Percentiles rank a stretch among this genome's conserved stretches.
phyloP scores from a whole-genome alignment of 2,888 invertebrate genomes.

The Cataglyphis rosenhaueri region DNA sequence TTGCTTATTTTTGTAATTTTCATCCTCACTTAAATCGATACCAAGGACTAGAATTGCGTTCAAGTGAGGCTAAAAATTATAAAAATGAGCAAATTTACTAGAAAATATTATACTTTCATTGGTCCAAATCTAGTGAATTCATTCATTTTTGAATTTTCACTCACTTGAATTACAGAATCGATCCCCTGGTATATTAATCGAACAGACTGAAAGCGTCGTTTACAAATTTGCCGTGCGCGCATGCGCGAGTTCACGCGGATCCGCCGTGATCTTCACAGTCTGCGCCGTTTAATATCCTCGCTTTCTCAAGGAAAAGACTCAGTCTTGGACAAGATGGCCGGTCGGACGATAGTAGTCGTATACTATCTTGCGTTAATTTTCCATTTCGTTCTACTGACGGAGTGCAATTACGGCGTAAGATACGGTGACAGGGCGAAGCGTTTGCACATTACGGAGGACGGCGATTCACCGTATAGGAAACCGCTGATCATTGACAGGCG shows the following conservation, averaged over 20 bases:
- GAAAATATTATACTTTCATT: too few species aligned
- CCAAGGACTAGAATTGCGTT: too few species aligned
- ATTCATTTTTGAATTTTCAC: too few species aligned
- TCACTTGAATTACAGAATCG: too few species aligned
- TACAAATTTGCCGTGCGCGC: background rate
- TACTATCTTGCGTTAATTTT: slow-evolving; percentile 77
- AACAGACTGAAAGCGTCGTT: background rate
- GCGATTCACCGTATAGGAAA: slow-evolving; percentile 57
- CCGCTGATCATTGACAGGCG: slow-evolving; percentile 73
- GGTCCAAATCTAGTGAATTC: too few species aligned
- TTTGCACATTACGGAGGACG: slow-evolving; percentile 72
- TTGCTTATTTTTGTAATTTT: too few species aligned
- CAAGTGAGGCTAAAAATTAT: too few species aligned
- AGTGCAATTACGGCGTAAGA: slow-evolving; percentile 76
- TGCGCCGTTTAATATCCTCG: slow-evolving; percentile 50
- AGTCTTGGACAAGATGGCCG: slow-evolving; percentile 84
- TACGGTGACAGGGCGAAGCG: slow-evolving; percentile 76
- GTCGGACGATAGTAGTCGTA: slow-evolving; percentile 80
- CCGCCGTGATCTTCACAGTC: too few species aligned
- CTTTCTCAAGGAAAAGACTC: slow-evolving; percentile 68
- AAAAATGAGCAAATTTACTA: too few species aligned
- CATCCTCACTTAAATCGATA: too few species aligned
- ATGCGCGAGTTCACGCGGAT: background rate
- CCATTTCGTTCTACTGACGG: slow-evolving; percentile 76
- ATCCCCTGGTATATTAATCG: background rate